Conservation (phyloP, 2,797 vertebrate genomes). For the Hybognathus amarus region DNA sequence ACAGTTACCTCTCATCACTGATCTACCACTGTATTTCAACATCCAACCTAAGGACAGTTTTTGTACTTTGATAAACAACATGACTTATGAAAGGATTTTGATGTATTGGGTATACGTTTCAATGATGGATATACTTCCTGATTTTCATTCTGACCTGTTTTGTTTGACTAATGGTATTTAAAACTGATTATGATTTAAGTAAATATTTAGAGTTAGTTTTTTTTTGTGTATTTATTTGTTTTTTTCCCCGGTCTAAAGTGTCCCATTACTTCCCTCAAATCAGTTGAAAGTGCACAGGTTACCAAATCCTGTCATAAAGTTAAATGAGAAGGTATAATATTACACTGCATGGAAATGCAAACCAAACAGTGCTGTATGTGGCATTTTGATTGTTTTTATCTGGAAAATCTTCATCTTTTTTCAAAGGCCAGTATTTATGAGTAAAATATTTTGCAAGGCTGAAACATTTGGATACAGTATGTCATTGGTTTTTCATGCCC, state of each 20-base stretch:
- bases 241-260: slow-evolving; percentile 21
- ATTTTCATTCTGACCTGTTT: slow-evolving; percentile 19
- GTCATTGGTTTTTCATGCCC: slow-evolving; percentile 15
- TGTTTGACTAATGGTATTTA: slow-evolving; percentile 50
- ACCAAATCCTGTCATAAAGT: background rate
- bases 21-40: slow-evolving; percentile 51
- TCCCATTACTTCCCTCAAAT: background rate
- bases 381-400: background rate
- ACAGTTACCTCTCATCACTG: slow-evolving; percentile 46
- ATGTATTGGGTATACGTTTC: slow-evolving; percentile 33
- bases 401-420: background rate
- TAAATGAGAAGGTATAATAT: background rate
- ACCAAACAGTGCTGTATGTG: slow-evolving; percentile 1
- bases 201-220: background rate
- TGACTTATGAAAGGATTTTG: slow-evolving; percentile 6
- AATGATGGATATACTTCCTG: slow-evolving; percentile 27
- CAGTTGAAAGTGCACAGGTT: background rate
- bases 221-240: slow-evolving; percentile 43
- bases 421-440: slow-evolving; percentile 32
- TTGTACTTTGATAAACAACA: slow-evolving; percentile 29
- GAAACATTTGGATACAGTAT: background rate
- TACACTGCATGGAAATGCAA: background rate
- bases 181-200: slow-evolving; percentile 27
- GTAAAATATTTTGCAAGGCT: background rate
- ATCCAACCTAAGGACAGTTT: slow-evolving; percentile 16